Conservation (phyloP, 2,797 vertebrate genomes). For the Lerista edwardsae region DNA sequence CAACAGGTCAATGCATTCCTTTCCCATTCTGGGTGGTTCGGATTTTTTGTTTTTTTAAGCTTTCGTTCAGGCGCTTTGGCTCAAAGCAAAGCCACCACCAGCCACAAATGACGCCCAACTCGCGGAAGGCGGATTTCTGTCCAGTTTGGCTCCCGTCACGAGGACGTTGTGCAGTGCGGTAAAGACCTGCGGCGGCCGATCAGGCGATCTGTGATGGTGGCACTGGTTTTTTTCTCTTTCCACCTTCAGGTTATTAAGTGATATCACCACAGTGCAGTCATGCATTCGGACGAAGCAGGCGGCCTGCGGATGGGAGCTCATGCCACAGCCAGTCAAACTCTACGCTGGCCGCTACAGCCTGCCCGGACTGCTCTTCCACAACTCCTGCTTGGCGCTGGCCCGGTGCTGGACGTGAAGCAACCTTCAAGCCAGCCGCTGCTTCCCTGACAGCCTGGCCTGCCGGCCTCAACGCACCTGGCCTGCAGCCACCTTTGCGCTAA, state of each 20-base stretch:
- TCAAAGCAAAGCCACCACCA: neutral
- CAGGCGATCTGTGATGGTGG: neutral
- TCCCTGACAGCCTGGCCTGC: neutral
- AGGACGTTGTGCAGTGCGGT: neutral
- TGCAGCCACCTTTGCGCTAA: neutral
- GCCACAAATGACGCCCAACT: neutral
- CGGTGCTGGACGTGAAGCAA: neutral
- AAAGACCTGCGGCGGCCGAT: neutral
- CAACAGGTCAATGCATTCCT: neutral
- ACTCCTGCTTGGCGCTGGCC: neutral
- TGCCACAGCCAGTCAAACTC: neutral
- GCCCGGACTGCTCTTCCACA: neutral
- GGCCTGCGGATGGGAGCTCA: neutral
- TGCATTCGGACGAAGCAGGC: neutral
- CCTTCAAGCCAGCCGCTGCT: neutral
- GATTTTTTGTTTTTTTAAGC: neutral
- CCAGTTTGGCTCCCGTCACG: neutral
- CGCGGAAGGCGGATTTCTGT: neutral
- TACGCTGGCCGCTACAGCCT: neutral
- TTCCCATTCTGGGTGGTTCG: neutral
- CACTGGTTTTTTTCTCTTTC: no score
- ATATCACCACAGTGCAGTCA: neutral
- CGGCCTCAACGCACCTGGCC: neutral
- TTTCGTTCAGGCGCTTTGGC: neutral
- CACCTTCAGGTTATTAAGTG: neutral